Evolutionary conservation across 35 echinoderm and acorn worm species (phyloP), one percentile per base, ranked within the genome.

Genomic region (Strongylocentrotus purpuratus): DNA sequence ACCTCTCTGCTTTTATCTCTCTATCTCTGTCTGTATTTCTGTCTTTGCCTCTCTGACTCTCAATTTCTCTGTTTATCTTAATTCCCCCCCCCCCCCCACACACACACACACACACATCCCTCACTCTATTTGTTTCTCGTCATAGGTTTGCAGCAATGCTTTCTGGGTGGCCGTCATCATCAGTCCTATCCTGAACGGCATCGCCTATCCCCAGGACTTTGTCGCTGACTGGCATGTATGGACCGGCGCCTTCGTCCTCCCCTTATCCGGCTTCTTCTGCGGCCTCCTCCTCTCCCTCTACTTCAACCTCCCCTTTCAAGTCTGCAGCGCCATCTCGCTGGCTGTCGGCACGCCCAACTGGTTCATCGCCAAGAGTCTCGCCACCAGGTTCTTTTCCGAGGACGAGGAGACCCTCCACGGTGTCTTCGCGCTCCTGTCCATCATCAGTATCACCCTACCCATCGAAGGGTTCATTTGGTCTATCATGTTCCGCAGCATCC

Each of bases 321-420:
- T 58, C 48, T 96, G 96, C 86, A 94, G 94, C 52, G 96, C 96
- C 17, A 71, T 96, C 31, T 96, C 96, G 12, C 47, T 96, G 33
- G 96, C 96, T 22, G 88, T 96, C 25, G 96, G 96, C 48, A 61
- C 58, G 7, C 71, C 92, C 55, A 96, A 96, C 87, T 65, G 96
- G 33, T 94, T 61, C 33, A 70, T 96, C 20, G 91, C 87, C 87
- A 46, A 46, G 33, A 46, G 45, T 41, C 32, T 89, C 33, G 17
- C 87, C 87, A 25, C 11, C 33, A 9, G 25, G 32, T 89, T 89
- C 87, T 89, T 89, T 31, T 41, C 87, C 5, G 33, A 41, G 2
- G 87, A 89, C 18, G 87, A 89, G 33, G n/a, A 41, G 20, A 46
- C 45, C 32, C 87, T 33, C 4, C 87, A 89, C n/a, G 87, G n/a